Conservation (phyloP, 2,797 vertebrate species). For the Liasis olivaceus region DNA sequence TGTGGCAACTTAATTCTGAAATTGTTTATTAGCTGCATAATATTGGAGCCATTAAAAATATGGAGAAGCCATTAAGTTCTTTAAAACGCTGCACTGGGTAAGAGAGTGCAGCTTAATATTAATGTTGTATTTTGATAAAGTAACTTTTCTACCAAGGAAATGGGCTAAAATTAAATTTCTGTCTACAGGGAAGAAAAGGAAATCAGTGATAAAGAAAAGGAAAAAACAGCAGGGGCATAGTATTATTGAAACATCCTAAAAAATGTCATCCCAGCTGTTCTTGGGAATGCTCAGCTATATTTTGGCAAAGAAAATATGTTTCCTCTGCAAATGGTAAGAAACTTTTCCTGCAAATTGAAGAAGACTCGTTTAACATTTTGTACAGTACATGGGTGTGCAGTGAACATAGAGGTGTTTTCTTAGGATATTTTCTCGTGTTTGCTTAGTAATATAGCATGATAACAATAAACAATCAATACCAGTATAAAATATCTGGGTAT, state of each 20-base stretch:
- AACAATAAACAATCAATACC: background rate
- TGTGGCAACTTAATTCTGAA: slow-evolving; percentile 82
- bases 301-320: slow-evolving; percentile 29
- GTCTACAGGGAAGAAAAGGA: slow-evolving; percentile 47
- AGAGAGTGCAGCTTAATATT: slow-evolving; percentile 59
- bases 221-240: background rate
- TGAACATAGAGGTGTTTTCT: background rate
- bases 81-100: slow-evolving; percentile 61
- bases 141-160: slow-evolving; percentile 59
- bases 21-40: slow-evolving; percentile 78
- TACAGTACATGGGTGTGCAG: background rate
- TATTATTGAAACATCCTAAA: slow-evolving; percentile 39
- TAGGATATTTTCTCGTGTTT: background rate
- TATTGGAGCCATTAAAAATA: slow-evolving; percentile 73
- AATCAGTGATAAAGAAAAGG: slow-evolving; percentile 39
- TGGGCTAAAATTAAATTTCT: slow-evolving; percentile 55
- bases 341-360: background rate
- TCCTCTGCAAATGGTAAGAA: background rate
- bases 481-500: background rate
- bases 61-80: slow-evolving; percentile 69
- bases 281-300: background rate
- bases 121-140: slow-evolving; percentile 64
- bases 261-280: background rate
- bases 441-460: background rate
- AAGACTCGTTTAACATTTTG: background rate